These are phyloP conservation scores for Euwallacea similis DNA, from an alignment of 1,140 invertebrate species.

Conservation along the genomic window DNA sequence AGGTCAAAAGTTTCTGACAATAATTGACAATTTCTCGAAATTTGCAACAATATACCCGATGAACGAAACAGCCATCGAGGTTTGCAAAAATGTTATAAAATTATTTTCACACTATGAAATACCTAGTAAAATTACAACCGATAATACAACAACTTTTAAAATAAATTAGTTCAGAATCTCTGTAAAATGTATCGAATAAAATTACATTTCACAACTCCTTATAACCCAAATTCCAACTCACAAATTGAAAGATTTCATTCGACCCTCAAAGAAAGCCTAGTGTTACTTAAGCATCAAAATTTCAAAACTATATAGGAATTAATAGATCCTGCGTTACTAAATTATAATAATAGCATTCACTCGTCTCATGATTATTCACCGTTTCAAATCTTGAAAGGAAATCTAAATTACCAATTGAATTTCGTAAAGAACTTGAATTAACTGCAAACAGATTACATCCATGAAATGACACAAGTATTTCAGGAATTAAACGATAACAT, in stretches of 20 bases:
- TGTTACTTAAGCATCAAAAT: conserved; percentile 24
- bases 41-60: conserved; percentile 31
- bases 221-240: conserved; percentile 33
- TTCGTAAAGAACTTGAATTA: no score
- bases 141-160: conserved; percentile 41
- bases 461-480: no score
- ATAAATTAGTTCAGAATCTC: conserved; percentile 42
- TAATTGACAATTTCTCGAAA: conserved; percentile 42
- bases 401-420: conserved; percentile 4
- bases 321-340: conserved; percentile 37
- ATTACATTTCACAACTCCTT: conserved; percentile 33
- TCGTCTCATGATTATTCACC: conserved; percentile 36
- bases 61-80: conserved; percentile 20
- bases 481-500: no score
- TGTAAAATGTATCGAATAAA: conserved; percentile 38
- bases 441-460: no score
- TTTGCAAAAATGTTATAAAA: conserved; percentile 5
- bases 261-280: conserved; percentile 37
- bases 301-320: conserved; percentile 22
- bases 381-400: conserved; percentile 26
- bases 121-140: conserved; percentile 34
- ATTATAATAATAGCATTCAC: conserved; percentile 42
- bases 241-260: conserved; percentile 43
- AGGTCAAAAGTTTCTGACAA: conserved; percentile 40
- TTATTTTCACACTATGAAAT: conserved; percentile 22